Conservation (phyloP, 2,113 vertebrate genomes). For the Rhabdornis inornatus region DNA sequence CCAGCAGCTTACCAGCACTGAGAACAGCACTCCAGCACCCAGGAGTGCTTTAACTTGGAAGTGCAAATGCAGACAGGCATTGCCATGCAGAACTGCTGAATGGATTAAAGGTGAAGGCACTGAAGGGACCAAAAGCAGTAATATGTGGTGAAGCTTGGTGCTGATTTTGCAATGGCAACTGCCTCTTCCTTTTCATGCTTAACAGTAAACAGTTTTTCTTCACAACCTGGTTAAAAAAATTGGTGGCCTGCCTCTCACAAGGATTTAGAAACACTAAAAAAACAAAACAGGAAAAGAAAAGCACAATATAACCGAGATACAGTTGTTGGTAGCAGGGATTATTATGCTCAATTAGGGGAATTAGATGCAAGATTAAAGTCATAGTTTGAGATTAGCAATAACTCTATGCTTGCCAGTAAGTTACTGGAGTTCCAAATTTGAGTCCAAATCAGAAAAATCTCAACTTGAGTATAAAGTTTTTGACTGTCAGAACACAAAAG, state of each 20-base stretch:
- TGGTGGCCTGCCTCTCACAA: not conserved
- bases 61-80: not conserved
- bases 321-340: not conserved
- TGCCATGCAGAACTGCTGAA: not conserved
- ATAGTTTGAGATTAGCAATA: not conserved
- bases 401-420: not conserved
- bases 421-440: not conserved
- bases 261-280: not conserved
- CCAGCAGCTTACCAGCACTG: rapidly evolving
- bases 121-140: not conserved
- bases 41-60: not conserved
- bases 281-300: not conserved
- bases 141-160: not conserved
- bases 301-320: not conserved
- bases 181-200: not conserved
- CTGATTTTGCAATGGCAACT: not conserved
- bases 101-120: not conserved
- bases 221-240: not conserved
- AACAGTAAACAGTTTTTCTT: not conserved
- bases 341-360: not conserved
- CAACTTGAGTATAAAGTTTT: not conserved
- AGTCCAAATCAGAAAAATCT: not conserved
- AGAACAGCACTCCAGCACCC: not conserved
- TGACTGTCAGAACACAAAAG: not conserved
- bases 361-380: not conserved